Evolutionary conservation across 1,140 invertebrate species (phyloP), one percentile per base, ranked within the genome.

Genomic region (Drosophila bipectinata): DNA sequence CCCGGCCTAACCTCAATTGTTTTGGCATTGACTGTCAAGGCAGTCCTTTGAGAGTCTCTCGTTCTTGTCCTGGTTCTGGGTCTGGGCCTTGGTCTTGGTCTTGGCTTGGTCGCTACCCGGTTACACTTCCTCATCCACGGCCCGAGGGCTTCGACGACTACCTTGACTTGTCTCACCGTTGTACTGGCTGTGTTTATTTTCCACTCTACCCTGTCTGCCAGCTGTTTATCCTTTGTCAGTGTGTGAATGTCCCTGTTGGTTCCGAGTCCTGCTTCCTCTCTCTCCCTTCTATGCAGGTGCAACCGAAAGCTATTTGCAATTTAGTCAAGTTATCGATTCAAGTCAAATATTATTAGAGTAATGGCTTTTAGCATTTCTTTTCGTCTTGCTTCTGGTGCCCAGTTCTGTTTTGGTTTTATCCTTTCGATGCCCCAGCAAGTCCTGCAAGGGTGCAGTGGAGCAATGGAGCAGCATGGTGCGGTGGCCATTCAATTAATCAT

Each of bases 1-100:
- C 52, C 59, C n/a, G 44, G 77, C 54, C 77, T 59, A 52, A 76
- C 52, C 82, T 82, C 83, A 85, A 85, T 82, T 85, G 73, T 75
- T 82, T 63, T 85, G 83, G 63, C 82, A 85, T 85, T 85, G 82
- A 82, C 74, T 87, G 74, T 74, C 82, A 85, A 87, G 82, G 78
- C 68, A 54, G 61, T 60, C 59, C 60, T 60, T 66, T 73, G 62
- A 68, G 72, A 54, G 56, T 63, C 68, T 52, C 45, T 64, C 14
- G 51, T 37, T 74, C 72, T 63, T 53, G 61, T 56, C 57, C 77
- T 66, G 56, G 78, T 56, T 81, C 52, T 47, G 64, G 56, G 55
- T 45, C 63, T 79, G 39, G 71, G 74, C 69, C 63, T 62, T 51
- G 71, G 75, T 48, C 48, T 74, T 41, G 77, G 58, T 73, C 71